Base-by-base conservation (phyloP, 2,888 invertebrate genomes). In the Diadromus collaris region DNA sequence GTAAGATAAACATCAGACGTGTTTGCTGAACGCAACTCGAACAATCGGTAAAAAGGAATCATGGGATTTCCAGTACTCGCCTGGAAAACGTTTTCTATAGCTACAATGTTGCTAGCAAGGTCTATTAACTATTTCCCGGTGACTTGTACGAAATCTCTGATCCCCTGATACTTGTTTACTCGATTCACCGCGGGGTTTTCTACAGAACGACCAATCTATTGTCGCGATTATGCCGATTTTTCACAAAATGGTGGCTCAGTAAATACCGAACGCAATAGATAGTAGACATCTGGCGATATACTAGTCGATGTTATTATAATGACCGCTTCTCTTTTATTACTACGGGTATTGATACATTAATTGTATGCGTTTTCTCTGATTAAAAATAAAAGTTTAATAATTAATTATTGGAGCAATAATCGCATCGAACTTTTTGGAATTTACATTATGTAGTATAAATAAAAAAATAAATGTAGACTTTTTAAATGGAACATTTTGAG, bases 101-200 rank as follows among this genome's bases (percentile, higher is more conserved):
- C 6, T 56, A 41, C 29, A 56, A 32, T 54, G 34, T 27, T 38
- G 64, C 32, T 13, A 27, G 13, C 21, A 19, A 44, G 44, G 41
- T 56, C 72, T 1, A 32, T n/a, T 7, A 56, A 56, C 68, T 58
- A 24, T 38, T 27, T 60, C 27, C 27, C 21, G 6, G 46, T n/a
- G 16, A 56, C 64, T 44, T 58, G 58, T 13, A 44, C 58, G 1
- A 27, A 41, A 7, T 9, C 24, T 58, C 71, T 79, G 79, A 21
- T 75, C 64, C 68, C 79, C 75, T 79, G 67, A 44, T 71, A 48
- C 65, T 46, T 63, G 79, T 76, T 79, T 79, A 79, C 79, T 79
- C 79, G n/a, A 29, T 71, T 75, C 67, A 48, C 61, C 71, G 65
- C 74, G 68, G 65, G 68, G 68, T 73, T 63, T 56, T 51, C 21